Conservation (phyloP, 1,140 invertebrate genomes). For the Berghia stephanieae region DNA sequence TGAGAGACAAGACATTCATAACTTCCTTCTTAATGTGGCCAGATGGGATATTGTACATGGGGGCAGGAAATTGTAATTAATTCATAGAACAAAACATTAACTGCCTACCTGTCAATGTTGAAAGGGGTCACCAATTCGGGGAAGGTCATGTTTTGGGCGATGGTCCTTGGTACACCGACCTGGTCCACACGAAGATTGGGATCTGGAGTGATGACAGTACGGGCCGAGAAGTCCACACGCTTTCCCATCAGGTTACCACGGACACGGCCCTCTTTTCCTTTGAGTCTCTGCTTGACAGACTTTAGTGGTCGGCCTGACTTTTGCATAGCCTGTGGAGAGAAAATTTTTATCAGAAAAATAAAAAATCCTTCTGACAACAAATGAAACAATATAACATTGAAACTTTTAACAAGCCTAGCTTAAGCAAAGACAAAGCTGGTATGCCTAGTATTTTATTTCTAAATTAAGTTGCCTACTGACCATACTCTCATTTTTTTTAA, state of each 20-base stretch:
- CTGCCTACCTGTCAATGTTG: conserved; percentile 88
- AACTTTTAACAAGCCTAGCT: too few relatives aligned
- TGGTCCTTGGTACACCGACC: conserved; percentile 96
- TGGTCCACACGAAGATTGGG: conserved; percentile 97
- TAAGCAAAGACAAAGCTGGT: too few relatives aligned
- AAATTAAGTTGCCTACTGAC: too few relatives aligned
- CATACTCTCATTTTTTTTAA: too few relatives aligned
- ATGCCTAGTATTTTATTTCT: too few relatives aligned
- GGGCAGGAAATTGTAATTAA: too few relatives aligned
- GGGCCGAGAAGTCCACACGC: conserved; percentile 98
- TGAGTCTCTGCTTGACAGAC: conserved; percentile 85
- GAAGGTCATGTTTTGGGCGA: conserved; percentile 99
- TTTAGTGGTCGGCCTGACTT: conserved; percentile 99
- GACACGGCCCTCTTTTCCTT: conserved; percentile 95
- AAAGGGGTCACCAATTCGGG: conserved; percentile 99
- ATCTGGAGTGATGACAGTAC: conserved; percentile 99
- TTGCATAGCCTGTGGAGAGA: conserved; percentile 82
- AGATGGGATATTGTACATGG: too few relatives aligned
- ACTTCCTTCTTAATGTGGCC: too few relatives aligned
- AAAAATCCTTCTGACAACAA: too few relatives aligned
- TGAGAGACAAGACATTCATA: too few relatives aligned
- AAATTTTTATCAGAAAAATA: conserved; percentile 10
- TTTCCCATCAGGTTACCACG: conserved; percentile 99
- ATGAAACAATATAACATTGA: too few relatives aligned
- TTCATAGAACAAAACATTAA: too few relatives aligned